Base-by-base conservation (phyloP, 2,888 invertebrate species). In the Ryuthela nishihirai region DNA sequence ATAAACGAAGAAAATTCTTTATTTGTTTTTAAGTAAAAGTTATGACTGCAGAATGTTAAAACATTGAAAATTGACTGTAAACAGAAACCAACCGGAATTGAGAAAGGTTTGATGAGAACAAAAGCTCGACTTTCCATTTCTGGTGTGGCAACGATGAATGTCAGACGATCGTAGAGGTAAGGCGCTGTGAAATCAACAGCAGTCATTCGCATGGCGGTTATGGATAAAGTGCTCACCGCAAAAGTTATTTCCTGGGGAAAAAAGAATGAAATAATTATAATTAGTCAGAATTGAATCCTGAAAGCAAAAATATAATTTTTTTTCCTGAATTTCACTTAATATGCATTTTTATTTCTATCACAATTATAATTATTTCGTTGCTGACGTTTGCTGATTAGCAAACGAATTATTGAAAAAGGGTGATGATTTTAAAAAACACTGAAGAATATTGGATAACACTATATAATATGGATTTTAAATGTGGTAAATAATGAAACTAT, bases 181-280 rank as follows among this genome's bases (percentile, higher is more conserved):
- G 56, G 56, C 6, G 56, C 36, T 15, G 46, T 52, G 24, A 42
- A 58, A 38, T 58, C 56, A 2, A 58, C 50, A 7, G 45, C 45
- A 20, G 29, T 29, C 50, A 58, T 42, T 25, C 56, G 35, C 9
- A 36, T 41, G n/a, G 17, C 43, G 17, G 38, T 46, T n/a, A 58
- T 50, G 7, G 50, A 50, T 1, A 58, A 36, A 1, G 46, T 46
- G 0, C 50, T 46, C 6, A 46, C 26, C 5, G 35, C 25, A 42
- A 58, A 58, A 2, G 52, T 17, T 0, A 29, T 42, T 2, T 41
- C 17, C 56, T 58, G 23, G 3, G 23, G 34, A 44, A 2, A 32
- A 20, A 36, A 35, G 32, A 26, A 20, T 10, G n/a, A 24, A 3
- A n/a, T n/a, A n/a, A n/a, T n/a, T n/a, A n/a, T n/a, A n/a, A n/a